phyloP scores from a whole-genome alignment of 2,113 vertebrate species.

The Phoxinus phoxinus region DNA sequence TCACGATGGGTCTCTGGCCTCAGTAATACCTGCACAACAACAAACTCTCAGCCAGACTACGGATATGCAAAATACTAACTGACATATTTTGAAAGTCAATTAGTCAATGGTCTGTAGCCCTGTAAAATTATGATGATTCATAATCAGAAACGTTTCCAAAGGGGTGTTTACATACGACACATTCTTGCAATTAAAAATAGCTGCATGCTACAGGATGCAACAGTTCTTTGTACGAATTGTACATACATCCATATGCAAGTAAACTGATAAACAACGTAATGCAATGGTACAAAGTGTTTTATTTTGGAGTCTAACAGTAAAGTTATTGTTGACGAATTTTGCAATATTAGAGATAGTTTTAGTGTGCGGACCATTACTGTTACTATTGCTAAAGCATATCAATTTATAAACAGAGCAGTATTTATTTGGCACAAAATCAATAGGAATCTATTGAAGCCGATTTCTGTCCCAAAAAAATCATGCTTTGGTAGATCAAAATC shows the following conservation, averaged over 20 bases:
- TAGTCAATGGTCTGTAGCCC: not conserved
- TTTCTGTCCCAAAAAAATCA: not conserved
- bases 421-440: not conserved
- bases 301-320: not conserved
- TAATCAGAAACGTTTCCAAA: not conserved
- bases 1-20: conserved; percentile 44
- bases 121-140: not conserved
- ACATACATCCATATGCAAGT: not conserved
- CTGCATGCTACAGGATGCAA: not conserved
- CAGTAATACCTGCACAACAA: conserved; percentile 12
- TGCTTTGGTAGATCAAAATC: not conserved
- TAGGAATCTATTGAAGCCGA: not conserved
- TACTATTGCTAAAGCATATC: not conserved
- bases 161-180: not conserved
- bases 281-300: not conserved
- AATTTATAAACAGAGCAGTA: not conserved
- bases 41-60: not conserved
- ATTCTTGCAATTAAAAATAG: not conserved
- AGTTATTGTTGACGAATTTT: not conserved
- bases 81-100: not conserved
- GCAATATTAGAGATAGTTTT: not conserved
- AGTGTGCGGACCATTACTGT: not conserved
- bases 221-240: not conserved
- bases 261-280: not conserved
- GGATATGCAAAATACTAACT: not conserved